Base-by-base conservation (phyloP, 2,113 vertebrate species). In the Syrmaticus mikado region DNA sequence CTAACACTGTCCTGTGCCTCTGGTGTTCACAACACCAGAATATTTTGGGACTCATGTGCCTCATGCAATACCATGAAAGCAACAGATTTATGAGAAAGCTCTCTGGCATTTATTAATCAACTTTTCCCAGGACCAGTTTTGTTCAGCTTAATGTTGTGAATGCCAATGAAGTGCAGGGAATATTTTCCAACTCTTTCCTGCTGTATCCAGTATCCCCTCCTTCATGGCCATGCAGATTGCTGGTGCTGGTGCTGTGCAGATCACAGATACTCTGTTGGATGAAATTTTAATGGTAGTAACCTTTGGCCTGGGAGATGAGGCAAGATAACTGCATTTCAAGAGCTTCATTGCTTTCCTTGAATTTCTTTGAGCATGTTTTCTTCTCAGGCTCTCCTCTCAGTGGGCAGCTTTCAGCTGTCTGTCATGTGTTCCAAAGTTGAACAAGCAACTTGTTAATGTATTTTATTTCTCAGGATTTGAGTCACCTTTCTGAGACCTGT, bases 1-100 rank as follows among this genome's bases (percentile, higher is more conserved):
- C 32, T 52, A 55, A 34, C 13, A 17, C 8, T 3, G 4, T 8
- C 74, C 24, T 2, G 0, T 16, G 28, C 15, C 45, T 71, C 41
- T 68, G 17, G 3, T 65, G 13, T 25, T 36, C 38, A 61, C 62
- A 36, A n/a, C 34, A 43, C 32, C 32, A n/a, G 45, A 73, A 32
- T 2, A 1, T 67, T 80, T 50, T 40, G 77, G 30, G n/a, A 45
- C 21, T 65, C 66, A 41, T 0, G 0, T 10, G 10, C 24, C 10
- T 50, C 57, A 15, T 25, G 34, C 3, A 52, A 48, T n/a, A 32
- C 50, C 50, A 36, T 32, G 21, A 71, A 68, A 87, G 2, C 30
- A 57, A 41, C 3, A 13, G 15, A 61, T 75, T 85, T 30, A 22
- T 61, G 16, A 77, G 24, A 68, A 82, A 61, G 15, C 15, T 13